Base-by-base conservation (phyloP, 2,797 vertebrate genomes). In the Bradypodion pumilum region DNA sequence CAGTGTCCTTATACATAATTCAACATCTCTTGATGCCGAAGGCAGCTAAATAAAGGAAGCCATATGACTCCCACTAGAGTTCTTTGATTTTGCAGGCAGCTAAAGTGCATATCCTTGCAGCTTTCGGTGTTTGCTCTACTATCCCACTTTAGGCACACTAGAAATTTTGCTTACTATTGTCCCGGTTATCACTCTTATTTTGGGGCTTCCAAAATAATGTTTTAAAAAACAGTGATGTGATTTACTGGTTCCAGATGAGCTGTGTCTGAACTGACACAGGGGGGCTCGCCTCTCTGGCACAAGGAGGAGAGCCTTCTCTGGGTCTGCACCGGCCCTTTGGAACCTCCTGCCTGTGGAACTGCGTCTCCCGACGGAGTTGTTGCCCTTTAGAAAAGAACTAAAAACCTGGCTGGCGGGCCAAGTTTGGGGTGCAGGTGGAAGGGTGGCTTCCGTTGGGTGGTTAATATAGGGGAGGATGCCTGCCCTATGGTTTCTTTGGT, bases 1-100 rank as follows among this genome's bases (percentile, higher is more conserved):
- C 59, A 69, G 82, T 52, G 72, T 62, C 76, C 86, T 81, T 80
- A 92, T 92, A 82, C 65, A 93, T 91, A 92, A 93, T 88, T 91
- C 85, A 92, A 16, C 23, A 52, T 84, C 82, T 89, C 82, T 88
- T 90, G 87, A 90, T 86, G 92, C 75, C 85, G 80, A 91, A 84
- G 80, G 37, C 52, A 90, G 74, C 73, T 82, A 88, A 90, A 92
- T 90, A 83, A 91, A 93, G 78, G 68, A 62, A 90, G 83, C 70
- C 80, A 76, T 37, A 86, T 88, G 83, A 56, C 72, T 90, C 92
- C 85, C 84, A 84, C 60, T 69, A 87, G 56, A 83, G 90, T 90
- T 88, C 82, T 44, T 15, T 90, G 90, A 89, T 82, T 79, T 37
- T 85, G 29, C 16, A 88, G 25, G n/a, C 85, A 42, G 65, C 82